Base-by-base conservation (phyloP, 2,888 invertebrate species). In the Caenorhabditis virilis region DNA sequence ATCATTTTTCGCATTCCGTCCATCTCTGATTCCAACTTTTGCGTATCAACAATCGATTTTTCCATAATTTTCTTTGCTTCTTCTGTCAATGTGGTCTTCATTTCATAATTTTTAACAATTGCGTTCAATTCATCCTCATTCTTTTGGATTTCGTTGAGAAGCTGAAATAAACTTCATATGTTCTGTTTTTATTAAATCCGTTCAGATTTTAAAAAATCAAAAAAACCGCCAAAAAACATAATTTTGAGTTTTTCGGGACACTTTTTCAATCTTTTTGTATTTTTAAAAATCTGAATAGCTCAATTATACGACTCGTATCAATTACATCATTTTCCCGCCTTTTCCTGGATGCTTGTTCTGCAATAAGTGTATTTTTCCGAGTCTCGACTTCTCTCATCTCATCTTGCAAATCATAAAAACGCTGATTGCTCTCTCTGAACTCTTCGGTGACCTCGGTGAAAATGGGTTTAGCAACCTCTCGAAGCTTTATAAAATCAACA, bases 381-480 rank as follows among this genome's bases (percentile, higher is more conserved):
- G 30, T 47, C 23, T 62, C 62, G 0, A 36, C 49, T 2, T 5
- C 35, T 1, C 18, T 3, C 26, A 62, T 11, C 2, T 43, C 48
- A 7, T 39, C 27, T 35, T 53, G 36, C 36, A 56, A 9, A 2
- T n/a, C 3, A 16, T 56, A 48, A 25, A 49, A 20, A 22, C 49
- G 43, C 6, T 18, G 7, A n/a, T 49, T 48, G 25, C 33, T 45
- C 5, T 57, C 36, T 20, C 52, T 45, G 33, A 62, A 62, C 13
- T 62, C 62, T 18, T 57, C 62, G 38, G 41, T 30, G 35, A 62
- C 51, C 11, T 52, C 43, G 20, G 48, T 45, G 38, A 55, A 62
- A 1, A 48, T 18, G n/a, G 62, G 62, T 2, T 46, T 2, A 6
- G 48, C 48, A 5, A 41, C 30, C 5, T 45, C 52, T 30, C 51